phyloP scores from a whole-genome alignment of 1,140 invertebrate genomes.

The Drosophila pseudoananassae region DNA sequence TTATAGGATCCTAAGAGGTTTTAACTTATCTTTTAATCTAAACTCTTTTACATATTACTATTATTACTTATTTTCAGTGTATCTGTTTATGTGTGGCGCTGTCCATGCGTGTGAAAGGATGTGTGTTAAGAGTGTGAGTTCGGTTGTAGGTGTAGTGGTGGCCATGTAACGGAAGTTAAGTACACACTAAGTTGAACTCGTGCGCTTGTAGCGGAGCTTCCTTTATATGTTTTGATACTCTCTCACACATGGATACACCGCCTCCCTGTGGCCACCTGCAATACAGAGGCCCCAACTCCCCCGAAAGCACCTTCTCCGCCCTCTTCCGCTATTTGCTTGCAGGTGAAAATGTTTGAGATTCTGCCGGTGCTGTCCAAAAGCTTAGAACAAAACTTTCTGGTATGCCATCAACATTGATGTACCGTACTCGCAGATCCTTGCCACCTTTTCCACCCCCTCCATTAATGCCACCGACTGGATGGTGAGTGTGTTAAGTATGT shows the following conservation, averaged over 20 bases:
- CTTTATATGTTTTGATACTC: slow-evolving; percentile 79
- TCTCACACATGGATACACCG: slow-evolving; percentile 29
- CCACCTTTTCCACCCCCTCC: slow-evolving; percentile 7
- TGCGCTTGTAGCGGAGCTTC: slow-evolving; percentile 76
- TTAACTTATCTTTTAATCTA: not conserved
- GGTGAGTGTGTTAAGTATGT: slow-evolving; percentile 65
- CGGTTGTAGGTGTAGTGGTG: slow-evolving; percentile 34
- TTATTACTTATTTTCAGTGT: not conserved
- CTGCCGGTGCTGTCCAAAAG: slow-evolving; percentile 71
- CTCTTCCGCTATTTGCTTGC: slow-evolving; percentile 50
- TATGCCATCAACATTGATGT: slow-evolving; percentile 76
- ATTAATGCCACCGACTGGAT: slow-evolving; percentile 7
- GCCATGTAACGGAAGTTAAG: slow-evolving; percentile 82
- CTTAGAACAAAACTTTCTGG: slow-evolving; percentile 77
- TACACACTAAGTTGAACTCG: slow-evolving; percentile 82
- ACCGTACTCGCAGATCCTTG: slow-evolving; percentile 43
- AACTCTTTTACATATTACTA: too few relatives aligned
- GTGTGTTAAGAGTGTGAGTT: slow-evolving; percentile 14
- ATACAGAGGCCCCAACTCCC: not conserved
- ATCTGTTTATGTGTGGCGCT: slow-evolving; percentile 21
- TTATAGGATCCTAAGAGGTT: not conserved
- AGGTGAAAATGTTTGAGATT: slow-evolving; percentile 75
- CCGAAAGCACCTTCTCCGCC: slow-evolving; percentile 17
- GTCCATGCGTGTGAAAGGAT: slow-evolving; percentile 73
- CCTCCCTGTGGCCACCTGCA: slow-evolving; percentile 13